These are phyloP conservation scores for Polydrusus cervinus DNA, from an alignment of 2,888 invertebrate species.

Conservation along the genomic window DNA sequence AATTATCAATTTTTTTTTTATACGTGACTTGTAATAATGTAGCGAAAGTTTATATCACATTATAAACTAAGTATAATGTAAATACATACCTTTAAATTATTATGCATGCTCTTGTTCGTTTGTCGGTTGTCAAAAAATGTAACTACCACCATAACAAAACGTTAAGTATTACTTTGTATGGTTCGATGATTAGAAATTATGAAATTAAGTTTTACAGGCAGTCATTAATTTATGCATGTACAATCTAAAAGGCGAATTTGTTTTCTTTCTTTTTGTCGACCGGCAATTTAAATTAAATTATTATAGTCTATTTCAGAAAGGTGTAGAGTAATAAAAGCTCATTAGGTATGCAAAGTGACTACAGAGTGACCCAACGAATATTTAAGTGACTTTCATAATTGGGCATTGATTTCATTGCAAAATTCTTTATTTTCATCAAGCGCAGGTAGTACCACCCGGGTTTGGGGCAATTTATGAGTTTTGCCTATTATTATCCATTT, in stretches of 20 bases:
- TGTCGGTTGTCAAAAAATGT: slow-evolving; percentile 14
- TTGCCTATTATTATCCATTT: too few species aligned
- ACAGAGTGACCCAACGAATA: too few species aligned
- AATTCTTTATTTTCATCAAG: too few species aligned
- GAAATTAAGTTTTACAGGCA: neutral
- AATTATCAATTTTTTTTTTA: neutral
- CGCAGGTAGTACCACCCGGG: too few species aligned
- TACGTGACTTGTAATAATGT: slow-evolving; percentile 7
- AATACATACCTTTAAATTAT: neutral
- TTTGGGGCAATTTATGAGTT: too few species aligned
- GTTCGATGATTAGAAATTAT: slow-evolving; percentile 15
- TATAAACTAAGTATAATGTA: too few species aligned
- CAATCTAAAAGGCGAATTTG: neutral
- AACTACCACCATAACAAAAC: neutral
- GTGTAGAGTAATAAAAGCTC: too few species aligned
- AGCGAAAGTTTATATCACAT: neutral
- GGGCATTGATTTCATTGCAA: too few species aligned
- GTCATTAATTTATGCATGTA: slow-evolving; percentile 3
- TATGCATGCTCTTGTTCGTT: neutral
- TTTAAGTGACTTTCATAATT: too few species aligned
- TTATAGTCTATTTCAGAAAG: too few species aligned
- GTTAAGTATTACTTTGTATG: slow-evolving; percentile 10
- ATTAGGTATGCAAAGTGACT: too few species aligned
- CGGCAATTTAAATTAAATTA: too few species aligned
- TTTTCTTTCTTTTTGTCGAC: slow-evolving; percentile 1